These are phyloP conservation scores for Scotopteryx bipunctaria DNA, from an alignment of 2,888 invertebrate genomes.

Conservation along the genomic window DNA sequence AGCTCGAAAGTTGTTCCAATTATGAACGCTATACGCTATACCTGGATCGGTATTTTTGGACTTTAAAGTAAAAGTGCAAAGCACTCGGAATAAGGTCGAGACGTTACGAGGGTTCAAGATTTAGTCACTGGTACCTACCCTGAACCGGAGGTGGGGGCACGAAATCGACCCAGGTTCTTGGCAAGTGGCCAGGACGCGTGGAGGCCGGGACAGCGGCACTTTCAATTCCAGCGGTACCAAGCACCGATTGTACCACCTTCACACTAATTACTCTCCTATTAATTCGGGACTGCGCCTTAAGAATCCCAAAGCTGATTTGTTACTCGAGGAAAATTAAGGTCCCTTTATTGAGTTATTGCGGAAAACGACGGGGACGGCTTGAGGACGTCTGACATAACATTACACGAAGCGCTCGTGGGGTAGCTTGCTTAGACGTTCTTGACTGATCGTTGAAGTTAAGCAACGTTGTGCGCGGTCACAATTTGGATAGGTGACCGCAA, in stretches of 20 bases:
- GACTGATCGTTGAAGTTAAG: too few relatives aligned
- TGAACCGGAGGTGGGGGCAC: conserved; percentile 37
- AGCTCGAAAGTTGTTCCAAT: conserved; percentile 2
- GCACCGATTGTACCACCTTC: conserved; percentile 41
- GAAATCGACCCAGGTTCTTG: conserved; percentile 67
- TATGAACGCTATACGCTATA: conserved; percentile 9
- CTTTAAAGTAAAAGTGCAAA: conserved; percentile 26
- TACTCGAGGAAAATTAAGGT: neutral
- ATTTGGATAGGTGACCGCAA: too few relatives aligned
- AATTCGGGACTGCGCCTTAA: conserved; percentile 19
- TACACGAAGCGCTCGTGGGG: too few relatives aligned
- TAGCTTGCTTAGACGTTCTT: too few relatives aligned
- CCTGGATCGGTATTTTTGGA: conserved; percentile 24
- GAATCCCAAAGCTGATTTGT: conserved; percentile 16
- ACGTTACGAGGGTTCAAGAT: conserved; percentile 8
- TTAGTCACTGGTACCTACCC: conserved; percentile 32
- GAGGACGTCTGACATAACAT: too few relatives aligned
- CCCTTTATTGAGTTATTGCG: conserved; percentile 4
- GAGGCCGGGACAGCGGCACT: conserved; percentile 49
- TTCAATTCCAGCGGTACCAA: conserved; percentile 58
- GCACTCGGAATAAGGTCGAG: conserved; percentile 41
- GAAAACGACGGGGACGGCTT: neutral
- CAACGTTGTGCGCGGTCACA: too few relatives aligned
- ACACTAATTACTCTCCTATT: conserved; percentile 40
- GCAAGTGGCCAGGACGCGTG: conserved; percentile 58